Evolutionary conservation across 1,140 invertebrate species (phyloP), one percentile per base, ranked within the genome.

Genomic region (Drosophila albomicans): DNA sequence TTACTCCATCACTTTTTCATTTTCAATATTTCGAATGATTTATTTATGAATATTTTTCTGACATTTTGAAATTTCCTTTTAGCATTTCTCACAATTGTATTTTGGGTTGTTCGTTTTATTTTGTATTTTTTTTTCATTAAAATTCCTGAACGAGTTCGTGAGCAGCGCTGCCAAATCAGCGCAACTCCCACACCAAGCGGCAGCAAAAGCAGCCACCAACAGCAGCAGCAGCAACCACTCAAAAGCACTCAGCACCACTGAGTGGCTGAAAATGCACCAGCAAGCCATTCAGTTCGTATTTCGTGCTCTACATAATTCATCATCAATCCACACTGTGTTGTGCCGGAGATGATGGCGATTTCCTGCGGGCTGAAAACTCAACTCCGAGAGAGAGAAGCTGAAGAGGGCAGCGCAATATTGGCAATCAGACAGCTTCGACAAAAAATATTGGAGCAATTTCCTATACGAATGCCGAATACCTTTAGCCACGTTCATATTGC

Each of bases 301-400:
- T 91, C 90, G 90, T 91, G 90, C 90, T 91, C 90, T 91, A 91
- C 90, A 91, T 91, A 91, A 91, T 91, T 91, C 90, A 91, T 91
- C 90, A 91, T 85, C 84, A 88, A 89, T 89, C 85, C 75, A 89
- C 86, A 89, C 81, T 84, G 76, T 48, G 52, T 46, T 43, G 41
- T 75, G 57, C 58, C 48, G 65, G 52, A 56, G 73, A 71, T 70
- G 51, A 49, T 71, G 67, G 67, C 66, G 58, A 69, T 75, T 75
- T 68, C 82, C 82, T 87, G 84, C 82, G 79, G 82, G 68, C 76
- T 67, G 3, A 32, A 68, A 59, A 30, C 6, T 28, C 48, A 52
- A 20, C 28, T 32, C 7, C 30, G 30, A 32, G 28, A 45, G 10
- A 25, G 20, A 11, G 5, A 48, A 16, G 56, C 25, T 10, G 32